Base-by-base conservation (phyloP, 1,140 invertebrate genomes). In the Pseudomyrmex pallidus region DNA sequence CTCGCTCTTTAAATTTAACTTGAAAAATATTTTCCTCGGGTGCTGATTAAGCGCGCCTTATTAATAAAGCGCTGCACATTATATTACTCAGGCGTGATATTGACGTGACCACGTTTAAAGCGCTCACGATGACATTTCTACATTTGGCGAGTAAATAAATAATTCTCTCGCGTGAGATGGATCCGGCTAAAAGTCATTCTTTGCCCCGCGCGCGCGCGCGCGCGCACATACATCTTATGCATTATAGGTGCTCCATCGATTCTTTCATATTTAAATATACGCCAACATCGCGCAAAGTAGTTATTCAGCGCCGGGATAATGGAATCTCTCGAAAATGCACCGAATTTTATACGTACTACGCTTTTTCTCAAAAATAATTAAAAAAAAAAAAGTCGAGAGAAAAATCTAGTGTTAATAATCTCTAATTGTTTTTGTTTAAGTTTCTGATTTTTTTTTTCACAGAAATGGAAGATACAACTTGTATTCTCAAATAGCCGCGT, bases 71-170 rank as follows among this genome's bases (percentile, higher is more conserved):
- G 44, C 66, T 50, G 66, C 2, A 7, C 35, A 46, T 22, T 70
- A 56, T 70, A 46, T 80, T 78, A 80, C 54, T 72, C 59, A 72
- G 76, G 2, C 64, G 52, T 15, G 48, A 66, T 13, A 80, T 52
- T 44, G 44, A 35, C 12, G 15, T 70, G n/a, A 2, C 61, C 57
- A 1, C 54, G 0, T 22, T 70, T 50, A 67, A 67, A 77, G 17
- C 25, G 20, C 35, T 35, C 35, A 2, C 15, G 63, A 77, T 66
- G 62, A 66, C 50, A 3, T 66, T 77, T 77, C 2, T 12, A 62
- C 12, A 56, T 0, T 20, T 48, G 12, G 22, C 20, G 17, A 56
- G 44, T 77, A 10, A 76, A 76, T 76, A 76, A 63, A 56, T 66
- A 44, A 77, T 17, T 67, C 74, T 76, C 1, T 62, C 48, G 35